Evolutionary conservation across 1,140 invertebrate species (phyloP), one percentile per base, ranked within the genome.

Genomic region (Schlechtendalia chinensis): DNA sequence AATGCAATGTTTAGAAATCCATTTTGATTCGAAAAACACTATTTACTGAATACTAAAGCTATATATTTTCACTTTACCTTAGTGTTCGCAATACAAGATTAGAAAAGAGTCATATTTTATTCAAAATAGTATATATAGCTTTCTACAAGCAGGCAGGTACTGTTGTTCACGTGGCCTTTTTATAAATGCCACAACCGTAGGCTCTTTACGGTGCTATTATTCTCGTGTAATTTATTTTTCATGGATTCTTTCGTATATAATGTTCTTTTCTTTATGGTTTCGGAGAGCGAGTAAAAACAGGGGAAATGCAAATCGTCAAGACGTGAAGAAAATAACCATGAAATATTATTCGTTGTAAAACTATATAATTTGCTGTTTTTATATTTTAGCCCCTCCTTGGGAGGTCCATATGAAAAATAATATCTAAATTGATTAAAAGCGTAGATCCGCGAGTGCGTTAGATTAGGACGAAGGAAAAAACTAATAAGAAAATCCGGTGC

Each of bases 201-300:
- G 29, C 54, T 75, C 54, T 75, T 75, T 75, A 75, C 72, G n/a
- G 54, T 45, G 54, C 72, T 54, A 75, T 75, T 75, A 58, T 59
- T 58, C 74, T 11, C 16, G 56, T 77, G 74, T 77, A 77, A 77
- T 77, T 77, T 77, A 77, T 77, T 77, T 77, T 77, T 56, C 74
- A 77, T 77, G 74, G 74, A 77, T 77, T n/a, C 54, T 59, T 77
- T 77, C 27, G 74, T 39, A 39, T 54, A 24, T 75, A 69, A 69
- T 47, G 67, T 22, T 47, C 67, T 69, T 69, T 69, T 59, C n/a
- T 77, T 77, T 77, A 58, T 77, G 53, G 53, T 39, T 59, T 77
- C n/a, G 53, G n/a, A 56, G 56, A 17, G n/a, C 29, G 32, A 58
- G 29, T 22, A 32, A 58, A 75, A 58, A 77, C 56, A 59, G 32